These are phyloP conservation scores for Todiramphus saurophagus DNA, from an alignment of 2,113 vertebrate species.

Conservation along the genomic window DNA sequence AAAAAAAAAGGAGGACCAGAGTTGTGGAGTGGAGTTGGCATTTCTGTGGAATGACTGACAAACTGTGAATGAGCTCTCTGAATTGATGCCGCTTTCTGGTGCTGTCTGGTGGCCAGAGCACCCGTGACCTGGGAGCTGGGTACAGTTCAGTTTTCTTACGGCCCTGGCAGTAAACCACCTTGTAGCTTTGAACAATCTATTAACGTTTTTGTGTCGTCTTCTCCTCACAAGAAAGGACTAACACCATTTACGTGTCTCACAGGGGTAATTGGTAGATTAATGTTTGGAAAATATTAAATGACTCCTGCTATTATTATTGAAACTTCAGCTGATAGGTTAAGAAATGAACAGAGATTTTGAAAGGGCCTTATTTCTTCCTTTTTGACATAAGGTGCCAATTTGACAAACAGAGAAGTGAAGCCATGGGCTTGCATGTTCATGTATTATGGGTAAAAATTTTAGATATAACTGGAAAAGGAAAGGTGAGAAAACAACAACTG, in stretches of 20 bases:
- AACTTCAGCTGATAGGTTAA: neutral
- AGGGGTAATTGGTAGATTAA: neutral
- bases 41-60: neutral
- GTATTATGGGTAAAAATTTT: neutral
- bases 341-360: neutral
- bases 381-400: neutral
- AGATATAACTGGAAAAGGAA: neutral
- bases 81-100: neutral
- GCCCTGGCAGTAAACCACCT: neutral
- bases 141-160: neutral
- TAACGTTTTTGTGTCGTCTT: neutral
- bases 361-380: neutral
- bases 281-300: neutral
- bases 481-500: neutral
- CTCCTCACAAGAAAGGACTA: neutral
- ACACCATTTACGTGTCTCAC: neutral
- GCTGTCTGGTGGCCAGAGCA: neutral
- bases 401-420: neutral
- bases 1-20: neutral
- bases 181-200: neutral
- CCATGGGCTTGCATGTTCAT: neutral
- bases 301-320: neutral
- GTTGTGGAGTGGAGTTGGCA: neutral
- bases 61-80: neutral
- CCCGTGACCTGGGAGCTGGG: neutral